These are phyloP conservation scores for Meriones psammophilus DNA, from an alignment of 2,797 vertebrate genomes.

Conservation along the genomic window DNA sequence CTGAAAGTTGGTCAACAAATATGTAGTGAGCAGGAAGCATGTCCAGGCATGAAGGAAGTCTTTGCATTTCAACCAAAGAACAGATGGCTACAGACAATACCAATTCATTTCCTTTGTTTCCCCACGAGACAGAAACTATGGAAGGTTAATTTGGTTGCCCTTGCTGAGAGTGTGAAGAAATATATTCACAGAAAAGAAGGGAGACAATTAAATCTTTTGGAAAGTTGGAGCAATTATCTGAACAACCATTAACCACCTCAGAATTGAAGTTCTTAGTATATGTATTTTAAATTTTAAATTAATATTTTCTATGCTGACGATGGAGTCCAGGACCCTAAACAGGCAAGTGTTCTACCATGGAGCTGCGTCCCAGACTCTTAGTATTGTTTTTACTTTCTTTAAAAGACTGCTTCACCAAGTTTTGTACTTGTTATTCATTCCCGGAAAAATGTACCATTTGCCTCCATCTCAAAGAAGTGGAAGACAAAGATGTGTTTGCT, in stretches of 20 bases:
- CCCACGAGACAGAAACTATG: not conserved
- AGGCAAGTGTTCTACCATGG: not conserved
- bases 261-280: not conserved
- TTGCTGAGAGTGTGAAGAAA: conserved; percentile 6
- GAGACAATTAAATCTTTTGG: not conserved
- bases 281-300: not conserved
- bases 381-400: not conserved
- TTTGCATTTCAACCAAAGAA: conserved; percentile 53
- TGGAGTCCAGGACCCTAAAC: not conserved
- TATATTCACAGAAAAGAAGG: not conserved
- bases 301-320: not conserved
- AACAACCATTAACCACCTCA: conserved; percentile 27
- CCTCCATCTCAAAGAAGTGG: conserved; percentile 36
- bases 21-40: not conserved
- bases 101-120: conserved; percentile 20
- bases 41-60: conserved; percentile 8
- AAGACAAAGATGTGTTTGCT: not conserved
- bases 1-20: conserved; percentile 23
- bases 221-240: conserved; percentile 56
- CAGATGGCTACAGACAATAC: not conserved
- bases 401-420: conserved; percentile 34
- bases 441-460: not conserved
- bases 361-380: not conserved
- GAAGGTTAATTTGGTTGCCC: conserved; percentile 26
- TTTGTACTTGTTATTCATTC: conserved; percentile 43